Base-by-base conservation (phyloP, 2,797 vertebrate genomes). In the Bradypodion pumilum region DNA sequence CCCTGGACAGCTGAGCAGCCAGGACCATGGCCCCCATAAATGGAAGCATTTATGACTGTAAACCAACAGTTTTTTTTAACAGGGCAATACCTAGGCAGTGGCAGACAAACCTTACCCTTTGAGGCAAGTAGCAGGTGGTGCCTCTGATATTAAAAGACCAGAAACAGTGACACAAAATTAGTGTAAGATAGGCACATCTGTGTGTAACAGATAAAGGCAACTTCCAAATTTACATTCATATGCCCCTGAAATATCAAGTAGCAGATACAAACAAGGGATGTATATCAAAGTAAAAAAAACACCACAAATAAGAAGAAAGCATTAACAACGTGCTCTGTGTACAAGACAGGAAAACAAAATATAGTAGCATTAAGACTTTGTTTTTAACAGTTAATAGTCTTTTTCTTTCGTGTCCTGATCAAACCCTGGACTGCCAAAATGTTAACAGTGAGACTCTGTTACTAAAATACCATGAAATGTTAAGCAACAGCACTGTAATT, bases 211-310 rank as follows among this genome's bases (percentile, higher is more conserved):
- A 15, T 73, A 72, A 62, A 49, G 27, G 70, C 40, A 84, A 84
- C 27, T 63, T 78, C 25, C 25, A 72, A 37, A 49, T 21, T 77
- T 74, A 83, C 74, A 69, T 83, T 40, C 59, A 15, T 72, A 35
- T 59, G 9, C 19, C 25, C 63, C 75, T 78, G 42, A 72, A 70
- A 73, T 81, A 76, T 27, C 65, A 89, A 63, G 90, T 40, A 78
- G 25, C 89, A 3, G 89, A 90, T 85, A 76, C 74, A 66, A 86
- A 80, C 23, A 88, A 7, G 59, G 10, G 81, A 89, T 88, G 80
- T 62, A 89, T 89, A 88, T 80, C 15, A 83, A 88, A 86, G 59
- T 4, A 81, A 16, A 74, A 7, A 0, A 19, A 80, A 83, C 77
- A 0, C 37, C 19, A 27, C 76, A 81, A 80, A 90, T 21, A 85